phyloP scores from a whole-genome alignment of 2,113 vertebrate species.

The Eurystomus gularis region DNA sequence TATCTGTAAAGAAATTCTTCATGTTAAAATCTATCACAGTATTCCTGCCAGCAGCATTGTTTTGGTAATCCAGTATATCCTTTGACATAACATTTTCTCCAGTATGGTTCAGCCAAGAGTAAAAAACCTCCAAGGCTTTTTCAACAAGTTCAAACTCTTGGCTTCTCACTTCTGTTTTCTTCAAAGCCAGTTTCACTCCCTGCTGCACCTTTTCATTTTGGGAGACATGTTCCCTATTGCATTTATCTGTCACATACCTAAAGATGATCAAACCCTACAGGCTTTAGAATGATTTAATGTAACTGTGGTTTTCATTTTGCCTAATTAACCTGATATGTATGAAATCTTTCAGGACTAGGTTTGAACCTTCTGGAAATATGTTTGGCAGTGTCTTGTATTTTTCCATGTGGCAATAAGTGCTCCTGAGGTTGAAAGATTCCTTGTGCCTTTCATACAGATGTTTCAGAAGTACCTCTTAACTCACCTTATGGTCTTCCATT shows the following conservation, averaged over 20 bases:
- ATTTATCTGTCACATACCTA: neutral
- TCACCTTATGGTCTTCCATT: neutral
- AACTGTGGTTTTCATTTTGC: neutral
- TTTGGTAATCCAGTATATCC: neutral
- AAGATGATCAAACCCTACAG: neutral
- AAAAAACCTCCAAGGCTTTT: neutral
- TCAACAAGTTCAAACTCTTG: neutral
- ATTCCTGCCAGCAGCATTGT: neutral
- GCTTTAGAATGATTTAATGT: neutral
- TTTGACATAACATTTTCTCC: neutral
- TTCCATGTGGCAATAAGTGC: neutral
- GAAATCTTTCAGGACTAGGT: neutral
- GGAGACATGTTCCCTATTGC: neutral
- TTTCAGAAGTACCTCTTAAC: neutral
- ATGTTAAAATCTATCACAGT: neutral
- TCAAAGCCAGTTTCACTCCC: neutral
- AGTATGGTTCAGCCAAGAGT: rapidly evolving
- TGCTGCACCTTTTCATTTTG: neutral
- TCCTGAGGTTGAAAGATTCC: neutral
- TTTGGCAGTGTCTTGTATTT: neutral
- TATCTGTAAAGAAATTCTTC: neutral
- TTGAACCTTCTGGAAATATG: neutral
- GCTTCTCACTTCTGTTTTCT: neutral
- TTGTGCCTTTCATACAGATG: neutral
- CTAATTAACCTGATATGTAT: neutral